A percentile compares a stretch with the other conserved stretches of the same genome.
These are phyloP conservation scores for Plusia festucae DNA, from an alignment of 2,888 invertebrate genomes.

Conservation along the genomic window DNA sequence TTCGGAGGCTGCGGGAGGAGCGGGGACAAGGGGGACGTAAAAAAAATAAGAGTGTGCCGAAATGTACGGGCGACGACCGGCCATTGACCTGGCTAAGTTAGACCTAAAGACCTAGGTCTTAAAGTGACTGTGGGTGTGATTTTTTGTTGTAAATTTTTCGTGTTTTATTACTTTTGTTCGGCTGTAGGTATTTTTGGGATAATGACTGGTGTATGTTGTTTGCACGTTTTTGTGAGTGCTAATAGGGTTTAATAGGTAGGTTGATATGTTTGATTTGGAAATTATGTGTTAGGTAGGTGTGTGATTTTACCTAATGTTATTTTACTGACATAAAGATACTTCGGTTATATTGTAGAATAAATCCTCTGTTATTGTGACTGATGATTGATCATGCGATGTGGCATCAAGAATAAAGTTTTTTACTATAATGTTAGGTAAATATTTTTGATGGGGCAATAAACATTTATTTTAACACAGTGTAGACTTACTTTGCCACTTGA, in stretches of 20 bases:
- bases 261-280: background rate
- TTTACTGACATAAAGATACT: background rate
- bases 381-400: too few species aligned
- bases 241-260: background rate
- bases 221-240: constrained; percentile 17
- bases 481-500: too few species aligned
- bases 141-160: constrained; percentile 37
- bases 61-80: constrained; percentile 87
- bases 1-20: constrained; percentile 72
- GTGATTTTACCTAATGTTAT: background rate
- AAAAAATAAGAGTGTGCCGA: constrained; percentile 78
- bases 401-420: too few species aligned
- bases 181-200: constrained; percentile 44
- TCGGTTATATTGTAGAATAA: too few species aligned
- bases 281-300: background rate
- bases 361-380: too few species aligned
- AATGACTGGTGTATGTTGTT: constrained; percentile 40
- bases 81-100: constrained; percentile 76
- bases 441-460: too few species aligned
- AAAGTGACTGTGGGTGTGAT: constrained; percentile 51
- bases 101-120: constrained; percentile 70
- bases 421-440: too few species aligned
- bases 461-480: too few species aligned
- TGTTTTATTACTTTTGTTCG: constrained; percentile 38
- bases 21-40: constrained; percentile 52